Evolutionary conservation across 2,113 vertebrate genomes (phyloP).

Genomic region (Scalopus aquaticus): DNA sequence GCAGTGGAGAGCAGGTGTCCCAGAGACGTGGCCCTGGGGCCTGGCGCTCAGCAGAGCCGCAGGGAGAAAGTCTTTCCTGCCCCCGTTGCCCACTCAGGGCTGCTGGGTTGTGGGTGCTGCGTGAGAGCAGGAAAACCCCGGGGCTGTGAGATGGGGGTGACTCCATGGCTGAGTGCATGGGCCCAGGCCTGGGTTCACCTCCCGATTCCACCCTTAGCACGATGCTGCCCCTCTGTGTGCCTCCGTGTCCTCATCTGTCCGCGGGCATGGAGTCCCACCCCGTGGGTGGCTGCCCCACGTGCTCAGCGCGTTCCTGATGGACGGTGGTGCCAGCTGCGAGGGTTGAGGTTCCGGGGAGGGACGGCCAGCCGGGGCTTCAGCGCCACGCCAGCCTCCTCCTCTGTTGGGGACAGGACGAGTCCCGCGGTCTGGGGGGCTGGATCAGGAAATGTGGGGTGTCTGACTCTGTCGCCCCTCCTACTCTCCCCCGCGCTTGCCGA

Average conservation of each 20-base stretch:
- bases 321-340: too few species aligned
- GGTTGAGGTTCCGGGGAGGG: background rate
- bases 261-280: background rate
- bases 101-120: background rate
- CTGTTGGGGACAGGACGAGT: background rate
- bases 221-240: background rate
- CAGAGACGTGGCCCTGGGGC: background rate
- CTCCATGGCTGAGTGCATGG: background rate
- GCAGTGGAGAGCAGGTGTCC: background rate
- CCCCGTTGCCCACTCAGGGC: background rate
- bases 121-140: background rate
- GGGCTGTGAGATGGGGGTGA: background rate
- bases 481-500: rapidly evolving
- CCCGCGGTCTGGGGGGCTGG: background rate
- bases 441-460: background rate
- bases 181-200: background rate
- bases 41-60: background rate
- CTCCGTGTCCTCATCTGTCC: background rate
- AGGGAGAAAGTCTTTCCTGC: background rate
- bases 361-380: background rate
- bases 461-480: background rate
- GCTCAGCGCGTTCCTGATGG: background rate
- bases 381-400: rapidly evolving
- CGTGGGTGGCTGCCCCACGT: too few species aligned
- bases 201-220: rapidly evolving